Conservation (phyloP, 2,888 invertebrate species). For the Torymus auratus region DNA sequence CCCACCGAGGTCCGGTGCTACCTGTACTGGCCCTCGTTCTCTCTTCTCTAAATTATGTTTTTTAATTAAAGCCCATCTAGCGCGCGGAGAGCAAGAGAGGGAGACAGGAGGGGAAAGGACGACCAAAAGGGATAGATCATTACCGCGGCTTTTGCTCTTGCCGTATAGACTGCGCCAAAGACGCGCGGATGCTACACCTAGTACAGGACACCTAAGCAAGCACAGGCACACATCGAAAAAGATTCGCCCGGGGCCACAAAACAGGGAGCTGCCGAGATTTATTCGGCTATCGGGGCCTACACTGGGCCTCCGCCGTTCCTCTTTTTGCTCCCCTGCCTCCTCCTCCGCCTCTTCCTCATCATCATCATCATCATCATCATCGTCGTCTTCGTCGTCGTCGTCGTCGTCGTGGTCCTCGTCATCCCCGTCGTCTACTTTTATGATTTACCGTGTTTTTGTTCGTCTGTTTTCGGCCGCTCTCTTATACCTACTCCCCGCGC, state of each 20-base stretch:
- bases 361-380: slow-evolving; percentile 59
- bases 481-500: too few species aligned
- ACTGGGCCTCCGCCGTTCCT: slow-evolving; percentile 3
- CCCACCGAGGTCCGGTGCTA: slow-evolving; percentile 67
- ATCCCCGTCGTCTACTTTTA: slow-evolving; percentile 63
- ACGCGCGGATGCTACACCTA: slow-evolving; percentile 28
- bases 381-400: slow-evolving; percentile 62
- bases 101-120: slow-evolving; percentile 21
- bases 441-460: slow-evolving; percentile 51
- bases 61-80: slow-evolving; percentile 76
- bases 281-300: slow-evolving; percentile 70
- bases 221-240: slow-evolving; percentile 14
- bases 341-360: background rate
- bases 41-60: slow-evolving; percentile 74
- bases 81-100: slow-evolving; percentile 58
- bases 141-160: slow-evolving; percentile 47
- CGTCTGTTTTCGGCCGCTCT: slow-evolving; percentile 20
- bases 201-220: slow-evolving; percentile 11
- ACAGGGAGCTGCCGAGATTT: slow-evolving; percentile 76
- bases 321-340: slow-evolving; percentile 9
- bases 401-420: slow-evolving; percentile 62
- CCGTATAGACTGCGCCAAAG: slow-evolving; percentile 3
- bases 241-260: slow-evolving; percentile 67
- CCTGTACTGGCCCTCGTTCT: slow-evolving; percentile 46
- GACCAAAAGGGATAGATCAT: slow-evolving; percentile 51